Conservation (phyloP, 2,888 invertebrate genomes). For the Hofmannophila pseudospretella region DNA sequence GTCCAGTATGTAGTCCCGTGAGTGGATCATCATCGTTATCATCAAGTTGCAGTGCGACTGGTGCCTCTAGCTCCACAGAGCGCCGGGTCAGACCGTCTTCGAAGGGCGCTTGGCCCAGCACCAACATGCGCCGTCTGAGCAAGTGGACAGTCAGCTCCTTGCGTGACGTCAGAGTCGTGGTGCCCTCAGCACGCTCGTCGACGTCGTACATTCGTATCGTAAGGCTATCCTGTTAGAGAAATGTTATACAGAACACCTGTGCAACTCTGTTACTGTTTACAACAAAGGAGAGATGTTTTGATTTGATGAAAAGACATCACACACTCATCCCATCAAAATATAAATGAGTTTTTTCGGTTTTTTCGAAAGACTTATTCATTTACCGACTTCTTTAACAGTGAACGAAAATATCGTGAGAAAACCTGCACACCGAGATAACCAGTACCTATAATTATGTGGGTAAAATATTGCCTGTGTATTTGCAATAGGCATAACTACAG, state of each 20-base stretch:
- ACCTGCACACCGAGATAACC: too few relatives aligned
- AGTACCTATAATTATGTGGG: too few relatives aligned
- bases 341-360: too few relatives aligned
- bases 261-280: too few relatives aligned
- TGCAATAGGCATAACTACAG: too few relatives aligned
- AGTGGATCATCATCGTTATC: conserved; percentile 87
- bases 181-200: conserved; percentile 37
- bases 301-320: too few relatives aligned
- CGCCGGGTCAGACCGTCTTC: conserved; percentile 51
- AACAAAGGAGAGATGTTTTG: too few relatives aligned
- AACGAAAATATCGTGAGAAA: too few relatives aligned
- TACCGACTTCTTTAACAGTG: too few relatives aligned
- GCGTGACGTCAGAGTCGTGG: conserved; percentile 35
- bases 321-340: too few relatives aligned
- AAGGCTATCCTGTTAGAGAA: conserved; percentile 50
- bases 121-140: conserved; percentile 53
- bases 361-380: too few relatives aligned
- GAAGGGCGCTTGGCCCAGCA: conserved; percentile 57
- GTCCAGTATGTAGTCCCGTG: conserved; percentile 87
- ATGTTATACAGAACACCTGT: conserved; percentile 1
- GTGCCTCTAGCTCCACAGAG: conserved; percentile 59
- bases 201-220: conserved; percentile 58
- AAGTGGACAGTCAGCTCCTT: conserved; percentile 57
- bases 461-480: too few relatives aligned
- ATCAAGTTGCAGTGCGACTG: conserved; percentile 76